phyloP scores from a whole-genome alignment of 2,113 vertebrate genomes.

The Micronycteris hirsuta region DNA sequence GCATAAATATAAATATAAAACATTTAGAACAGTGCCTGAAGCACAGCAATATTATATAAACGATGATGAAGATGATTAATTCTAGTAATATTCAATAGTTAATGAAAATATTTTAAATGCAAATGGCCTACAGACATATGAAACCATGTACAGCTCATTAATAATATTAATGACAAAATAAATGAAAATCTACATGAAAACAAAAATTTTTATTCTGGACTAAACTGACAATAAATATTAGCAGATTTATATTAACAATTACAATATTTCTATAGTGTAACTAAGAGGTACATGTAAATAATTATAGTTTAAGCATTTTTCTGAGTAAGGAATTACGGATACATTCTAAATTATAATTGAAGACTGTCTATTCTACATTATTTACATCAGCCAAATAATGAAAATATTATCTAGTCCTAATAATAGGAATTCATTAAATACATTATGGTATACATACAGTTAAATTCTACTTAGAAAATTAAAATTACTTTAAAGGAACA shows the following conservation, averaged over 20 bases:
- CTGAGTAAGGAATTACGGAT: neutral
- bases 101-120: neutral
- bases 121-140: neutral
- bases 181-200: neutral
- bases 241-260: neutral
- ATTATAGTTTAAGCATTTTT: neutral
- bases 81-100: neutral
- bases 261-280: neutral
- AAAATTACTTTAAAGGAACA: neutral
- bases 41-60: neutral
- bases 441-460: neutral
- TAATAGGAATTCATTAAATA: neutral
- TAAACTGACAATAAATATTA: neutral
- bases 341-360: neutral
- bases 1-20: neutral
- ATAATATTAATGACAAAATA: neutral
- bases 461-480: neutral
- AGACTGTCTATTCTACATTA: neutral
- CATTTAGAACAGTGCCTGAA: neutral
- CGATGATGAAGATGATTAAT: neutral
- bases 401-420: neutral
- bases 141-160: neutral
- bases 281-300: neutral
- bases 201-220: neutral
- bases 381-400: neutral